Evolutionary conservation across 1,140 invertebrate genomes (phyloP).

Genomic region (Aphaenogaster floridana): DNA sequence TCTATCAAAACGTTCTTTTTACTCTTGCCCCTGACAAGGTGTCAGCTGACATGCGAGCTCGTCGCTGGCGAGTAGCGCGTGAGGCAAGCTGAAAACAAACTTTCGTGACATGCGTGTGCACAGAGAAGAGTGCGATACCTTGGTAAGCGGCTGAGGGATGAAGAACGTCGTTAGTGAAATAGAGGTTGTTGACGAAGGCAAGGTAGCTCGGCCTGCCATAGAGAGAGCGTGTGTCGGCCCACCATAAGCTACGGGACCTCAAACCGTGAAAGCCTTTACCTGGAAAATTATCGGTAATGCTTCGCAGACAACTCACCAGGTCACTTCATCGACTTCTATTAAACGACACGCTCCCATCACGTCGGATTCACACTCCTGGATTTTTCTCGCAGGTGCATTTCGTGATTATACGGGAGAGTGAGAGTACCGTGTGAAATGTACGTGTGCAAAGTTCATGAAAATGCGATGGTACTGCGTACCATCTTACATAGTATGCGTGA

Average conservation of each 20-base stretch:
- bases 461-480: background rate
- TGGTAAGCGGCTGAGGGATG: constrained; percentile 82
- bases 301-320: constrained; percentile 45
- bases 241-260: constrained; percentile 84
- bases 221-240: constrained; percentile 80
- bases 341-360: constrained; percentile 8
- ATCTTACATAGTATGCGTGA: background rate
- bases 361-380: background rate
- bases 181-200: constrained; percentile 84
- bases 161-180: constrained; percentile 85
- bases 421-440: background rate
- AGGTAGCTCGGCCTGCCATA: constrained; percentile 82
- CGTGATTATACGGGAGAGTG: constrained; percentile 10
- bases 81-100: constrained; percentile 48
- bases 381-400: constrained; percentile 28
- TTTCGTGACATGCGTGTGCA: constrained; percentile 57
- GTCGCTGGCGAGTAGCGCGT: background rate
- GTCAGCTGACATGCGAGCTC: constrained; percentile 20
- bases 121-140: constrained; percentile 81
- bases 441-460: background rate
- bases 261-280: constrained; percentile 82
- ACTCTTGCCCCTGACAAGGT: background rate
- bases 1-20: constrained; percentile 48
- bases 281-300: constrained; percentile 79
- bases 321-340: constrained; percentile 40